A percentile compares a stretch with the other conserved stretches of the same genome.
Conservation (phyloP, 30 jellyfish, hydroid and myxozoan species). For the Turritopsis rubra region DNA sequence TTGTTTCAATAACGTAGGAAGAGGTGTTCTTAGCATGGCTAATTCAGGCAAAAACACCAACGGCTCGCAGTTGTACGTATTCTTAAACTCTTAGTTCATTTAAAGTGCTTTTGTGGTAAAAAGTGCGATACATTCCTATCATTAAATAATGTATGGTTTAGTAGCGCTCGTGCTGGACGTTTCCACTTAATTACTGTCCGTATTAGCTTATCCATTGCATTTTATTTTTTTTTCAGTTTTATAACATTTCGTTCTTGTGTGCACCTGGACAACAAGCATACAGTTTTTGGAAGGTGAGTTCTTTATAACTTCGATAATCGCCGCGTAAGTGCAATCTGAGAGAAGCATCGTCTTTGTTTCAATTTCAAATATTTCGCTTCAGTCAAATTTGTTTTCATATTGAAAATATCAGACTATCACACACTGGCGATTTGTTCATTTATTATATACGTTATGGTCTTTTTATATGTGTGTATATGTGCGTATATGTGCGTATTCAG, state of each 20-base stretch:
- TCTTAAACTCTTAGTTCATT: too few species aligned
- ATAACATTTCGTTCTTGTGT: conserved; percentile 89
- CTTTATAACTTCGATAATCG: background rate
- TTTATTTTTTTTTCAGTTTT: too few species aligned
- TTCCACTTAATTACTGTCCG: too few species aligned
- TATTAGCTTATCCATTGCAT: too few species aligned
- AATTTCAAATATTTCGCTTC: background rate
- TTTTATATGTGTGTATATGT: background rate
- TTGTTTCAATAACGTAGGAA: conserved; percentile 33
- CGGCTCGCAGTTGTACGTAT: conserved; percentile 85
- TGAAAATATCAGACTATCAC: too few species aligned
- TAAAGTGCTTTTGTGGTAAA: too few species aligned
- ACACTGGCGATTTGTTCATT: too few species aligned
- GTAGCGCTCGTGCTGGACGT: too few species aligned
- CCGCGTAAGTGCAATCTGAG: too few species aligned
- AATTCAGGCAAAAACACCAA: conserved; percentile 86
- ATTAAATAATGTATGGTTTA: too few species aligned
- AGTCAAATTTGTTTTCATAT: too few species aligned
- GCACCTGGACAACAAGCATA: conserved; percentile 78
- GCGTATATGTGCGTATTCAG: background rate
- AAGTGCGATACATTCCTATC: too few species aligned
- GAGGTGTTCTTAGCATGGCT: conserved; percentile 99
- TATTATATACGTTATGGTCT: background rate
- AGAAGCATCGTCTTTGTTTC: background rate
- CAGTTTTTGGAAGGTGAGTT: conserved; percentile 80